phyloP scores from a whole-genome alignment of 1,140 invertebrate genomes.

The Anastrepha obliqua region DNA sequence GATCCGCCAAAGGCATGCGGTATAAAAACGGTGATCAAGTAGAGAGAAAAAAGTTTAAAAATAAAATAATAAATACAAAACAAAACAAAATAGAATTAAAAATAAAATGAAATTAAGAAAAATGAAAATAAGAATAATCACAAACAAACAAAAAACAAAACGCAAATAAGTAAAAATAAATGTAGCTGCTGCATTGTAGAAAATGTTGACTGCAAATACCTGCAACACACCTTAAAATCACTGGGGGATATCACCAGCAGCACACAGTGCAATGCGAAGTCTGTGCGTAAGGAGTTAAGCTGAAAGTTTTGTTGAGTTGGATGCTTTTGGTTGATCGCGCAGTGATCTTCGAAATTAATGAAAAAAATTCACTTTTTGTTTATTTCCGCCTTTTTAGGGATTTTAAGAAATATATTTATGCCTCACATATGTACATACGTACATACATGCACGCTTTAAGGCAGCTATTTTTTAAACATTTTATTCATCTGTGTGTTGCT shows the following conservation, averaged over 20 bases:
- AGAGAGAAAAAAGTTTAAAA: neutral
- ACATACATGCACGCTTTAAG: neutral
- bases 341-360: slow-evolving; percentile 52
- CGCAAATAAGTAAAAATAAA: neutral
- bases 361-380: slow-evolving; percentile 36
- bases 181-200: neutral
- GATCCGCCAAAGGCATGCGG: slow-evolving; percentile 51
- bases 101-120: slow-evolving; percentile 7
- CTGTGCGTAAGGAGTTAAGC: neutral
- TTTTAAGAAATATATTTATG: slow-evolving; percentile 36
- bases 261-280: slow-evolving; percentile 19
- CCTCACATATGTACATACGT: neutral
- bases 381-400: neutral
- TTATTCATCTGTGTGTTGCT: neutral
- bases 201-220: slow-evolving; percentile 53
- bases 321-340: slow-evolving; percentile 42
- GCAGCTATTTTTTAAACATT: slow-evolving; percentile 28
- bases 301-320: neutral
- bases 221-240: slow-evolving; percentile 60
- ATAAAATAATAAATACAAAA: too few relatives aligned
- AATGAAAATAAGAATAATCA: neutral
- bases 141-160: neutral
- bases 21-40: neutral
- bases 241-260: slow-evolving; percentile 58
- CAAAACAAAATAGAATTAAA: neutral